phyloP scores from a whole-genome alignment of 1,140 invertebrate genomes.

The Papilio polytes region DNA sequence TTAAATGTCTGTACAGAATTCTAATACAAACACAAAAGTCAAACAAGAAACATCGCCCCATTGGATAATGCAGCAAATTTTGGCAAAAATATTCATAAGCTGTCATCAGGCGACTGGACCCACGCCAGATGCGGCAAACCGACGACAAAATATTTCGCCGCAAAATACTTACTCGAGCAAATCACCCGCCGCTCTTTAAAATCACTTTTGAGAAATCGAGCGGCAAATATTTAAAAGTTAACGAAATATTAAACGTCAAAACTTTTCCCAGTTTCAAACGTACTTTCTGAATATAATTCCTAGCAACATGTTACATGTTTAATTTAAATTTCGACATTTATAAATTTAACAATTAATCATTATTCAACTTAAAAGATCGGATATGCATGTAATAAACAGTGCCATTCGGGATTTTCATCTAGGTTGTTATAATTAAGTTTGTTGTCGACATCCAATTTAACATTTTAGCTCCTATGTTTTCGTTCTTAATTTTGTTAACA shows the following conservation, averaged over 20 bases:
- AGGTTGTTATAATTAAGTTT: no score
- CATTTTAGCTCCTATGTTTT: neutral
- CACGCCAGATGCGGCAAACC: constrained; percentile 77
- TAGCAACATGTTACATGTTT: neutral
- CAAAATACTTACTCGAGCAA: constrained; percentile 79
- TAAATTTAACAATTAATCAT: neutral
- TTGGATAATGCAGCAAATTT: constrained; percentile 72
- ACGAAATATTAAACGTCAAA: constrained; percentile 50
- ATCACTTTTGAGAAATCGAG: constrained; percentile 74
- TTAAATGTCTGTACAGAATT: constrained; percentile 46
- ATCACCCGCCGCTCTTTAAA: constrained; percentile 77
- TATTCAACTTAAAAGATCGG: neutral
- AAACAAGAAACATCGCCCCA: constrained; percentile 68
- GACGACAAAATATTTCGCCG: constrained; percentile 80
- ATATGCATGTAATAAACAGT: no score
- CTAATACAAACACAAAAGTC: constrained; percentile 67
- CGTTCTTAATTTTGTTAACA: neutral
- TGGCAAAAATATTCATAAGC: constrained; percentile 83
- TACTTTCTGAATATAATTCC: neutral
- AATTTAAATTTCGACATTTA: neutral
- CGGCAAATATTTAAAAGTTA: constrained; percentile 57
- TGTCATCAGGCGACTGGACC: constrained; percentile 82
- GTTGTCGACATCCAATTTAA: neutral
- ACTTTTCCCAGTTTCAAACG: constrained; percentile 29
- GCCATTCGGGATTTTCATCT: no score